A percentile compares a stretch with the other conserved stretches of the same genome.
These are phyloP conservation scores for Taeniopygia guttata DNA, from an alignment of 2,797 vertebrate genomes.

Conservation along the genomic window DNA sequence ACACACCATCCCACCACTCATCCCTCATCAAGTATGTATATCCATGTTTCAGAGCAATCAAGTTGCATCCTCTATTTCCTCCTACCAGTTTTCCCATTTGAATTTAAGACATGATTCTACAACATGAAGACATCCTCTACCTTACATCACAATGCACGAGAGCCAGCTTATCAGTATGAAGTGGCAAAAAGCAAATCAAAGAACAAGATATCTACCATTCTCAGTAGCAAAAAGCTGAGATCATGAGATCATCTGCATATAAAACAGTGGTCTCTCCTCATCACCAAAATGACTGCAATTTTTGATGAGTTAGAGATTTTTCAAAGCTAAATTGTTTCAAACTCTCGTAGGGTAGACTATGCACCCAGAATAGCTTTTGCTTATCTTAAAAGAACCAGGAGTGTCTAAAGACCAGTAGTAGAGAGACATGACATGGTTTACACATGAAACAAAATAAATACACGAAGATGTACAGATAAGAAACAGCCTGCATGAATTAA, in stretches of 20 bases:
- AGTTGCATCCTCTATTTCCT: neutral
- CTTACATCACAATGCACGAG: neutral
- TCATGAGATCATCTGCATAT: neutral
- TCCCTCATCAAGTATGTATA: rapidly evolving
- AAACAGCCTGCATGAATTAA: neutral
- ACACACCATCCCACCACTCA: neutral
- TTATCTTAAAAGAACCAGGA: neutral
- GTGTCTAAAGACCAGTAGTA: neutral
- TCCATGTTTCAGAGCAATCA: neutral
- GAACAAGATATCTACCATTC: neutral
- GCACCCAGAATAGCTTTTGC: neutral
- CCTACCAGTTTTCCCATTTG: neutral
- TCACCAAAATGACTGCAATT: neutral
- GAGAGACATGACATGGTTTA: neutral
- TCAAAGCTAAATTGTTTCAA: neutral
- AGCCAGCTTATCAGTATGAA: neutral
- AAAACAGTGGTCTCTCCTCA: neutral
- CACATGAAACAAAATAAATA: neutral
- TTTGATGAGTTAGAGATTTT: neutral
- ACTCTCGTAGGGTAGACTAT: neutral
- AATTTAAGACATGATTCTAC: neutral
- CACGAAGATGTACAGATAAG: neutral
- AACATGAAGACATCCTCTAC: neutral
- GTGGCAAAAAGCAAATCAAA: neutral
- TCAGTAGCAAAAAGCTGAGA: neutral